Base-by-base conservation (phyloP, 1,140 invertebrate genomes). In the Philopotamus ludificatus region DNA sequence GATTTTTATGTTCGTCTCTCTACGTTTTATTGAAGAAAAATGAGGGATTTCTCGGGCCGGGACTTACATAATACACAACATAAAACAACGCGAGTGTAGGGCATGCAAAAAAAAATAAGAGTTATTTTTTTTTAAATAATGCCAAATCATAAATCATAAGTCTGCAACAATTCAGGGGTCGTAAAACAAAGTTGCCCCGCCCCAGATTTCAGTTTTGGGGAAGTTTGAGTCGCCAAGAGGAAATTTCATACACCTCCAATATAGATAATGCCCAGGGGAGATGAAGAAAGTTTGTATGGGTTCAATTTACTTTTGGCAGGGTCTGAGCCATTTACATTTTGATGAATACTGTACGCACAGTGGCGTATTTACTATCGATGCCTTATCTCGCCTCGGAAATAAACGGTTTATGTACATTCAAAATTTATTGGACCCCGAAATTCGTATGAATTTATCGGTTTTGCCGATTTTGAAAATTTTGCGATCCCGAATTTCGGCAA, bases 181-280 rank as follows among this genome's bases (percentile, higher is more conserved):
- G 53, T 65, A 65, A 65, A 65, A 65, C 63, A 65, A 65, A 65
- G 63, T 65, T 49, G 25, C 18, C 53, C n/a, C 12, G n/a, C 61
- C 49, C 25, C 23, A 49, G 47, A 59, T 59, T 21, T 44, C 34
- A 28, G 20, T 25, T 44, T n/a, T n/a, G n/a, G n/a, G 41, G 15
- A 57, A 64, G 41, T 64, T 57, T 25, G 26, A 58, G 63, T 58
- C 54, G 44, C 55, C 54, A 26, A 53, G 44, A 20, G 49, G 63
- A 65, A 51, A 65, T 53, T 59, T 65, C 57, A 51, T 60, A 49
- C 57, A 60, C 55, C 22, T 51, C 47, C 63, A 51, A 53, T 65
- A 65, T 65, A 65, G 63, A 65, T 65, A 65, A 65, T 65, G 54
- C 63, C 55, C 63, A 41, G 10, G 63, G 63, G 63, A 65, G 47